Conservation (phyloP, 2,888 invertebrate species). For the Cerastoderma edule region DNA sequence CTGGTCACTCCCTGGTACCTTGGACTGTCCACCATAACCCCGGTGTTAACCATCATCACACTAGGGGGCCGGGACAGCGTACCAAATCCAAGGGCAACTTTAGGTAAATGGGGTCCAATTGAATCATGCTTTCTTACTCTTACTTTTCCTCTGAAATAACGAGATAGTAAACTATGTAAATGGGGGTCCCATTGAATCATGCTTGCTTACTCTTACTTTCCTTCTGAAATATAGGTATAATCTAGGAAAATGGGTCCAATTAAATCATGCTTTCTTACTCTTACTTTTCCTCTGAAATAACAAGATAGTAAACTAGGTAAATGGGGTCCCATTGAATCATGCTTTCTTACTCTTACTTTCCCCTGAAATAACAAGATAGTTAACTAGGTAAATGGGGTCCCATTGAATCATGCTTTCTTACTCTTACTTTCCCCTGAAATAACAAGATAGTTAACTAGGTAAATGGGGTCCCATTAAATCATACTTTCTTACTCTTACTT, state of each 20-base stretch:
- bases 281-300: background rate
- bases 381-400: too few relatives aligned
- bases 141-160: conserved; percentile 22
- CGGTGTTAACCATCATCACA: background rate
- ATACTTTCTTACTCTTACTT: too few relatives aligned
- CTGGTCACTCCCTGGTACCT: background rate
- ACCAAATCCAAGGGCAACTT: conserved; percentile 39
- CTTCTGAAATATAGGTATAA: background rate
- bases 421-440: too few relatives aligned
- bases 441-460: too few relatives aligned
- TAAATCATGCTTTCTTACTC: background rate
- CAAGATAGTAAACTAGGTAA: background rate
- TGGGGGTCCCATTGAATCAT: too few relatives aligned
- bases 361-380: too few relatives aligned
- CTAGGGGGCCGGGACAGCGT: background rate
- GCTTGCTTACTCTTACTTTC: background rate
- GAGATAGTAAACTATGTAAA: background rate
- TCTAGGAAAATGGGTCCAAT: background rate
- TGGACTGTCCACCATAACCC: background rate
- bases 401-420: too few relatives aligned
- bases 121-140: conserved; percentile 43
- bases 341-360: too few relatives aligned
- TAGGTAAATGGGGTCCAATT: conserved; percentile 42
- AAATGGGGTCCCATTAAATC: too few relatives aligned
- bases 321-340: too few relatives aligned